phyloP scores from a whole-genome alignment of 2,113 vertebrate genomes.

The Argyrosomus japonicus region DNA sequence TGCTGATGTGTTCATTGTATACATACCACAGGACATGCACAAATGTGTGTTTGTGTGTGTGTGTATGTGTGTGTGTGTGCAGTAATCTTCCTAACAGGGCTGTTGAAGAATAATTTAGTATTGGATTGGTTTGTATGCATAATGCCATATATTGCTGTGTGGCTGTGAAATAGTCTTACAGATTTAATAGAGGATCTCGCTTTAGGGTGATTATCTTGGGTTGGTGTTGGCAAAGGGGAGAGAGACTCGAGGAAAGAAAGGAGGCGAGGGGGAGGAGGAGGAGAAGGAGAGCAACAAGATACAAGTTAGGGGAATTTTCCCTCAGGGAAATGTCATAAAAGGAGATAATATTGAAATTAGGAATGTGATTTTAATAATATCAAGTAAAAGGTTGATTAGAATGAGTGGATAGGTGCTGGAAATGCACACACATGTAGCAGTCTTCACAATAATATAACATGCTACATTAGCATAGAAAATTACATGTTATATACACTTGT shows the following conservation, averaged over 20 bases:
- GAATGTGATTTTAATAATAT: conserved; percentile 37
- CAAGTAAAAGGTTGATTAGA: conserved; percentile 17
- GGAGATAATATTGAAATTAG: conserved; percentile 24
- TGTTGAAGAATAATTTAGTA: conserved; percentile 50
- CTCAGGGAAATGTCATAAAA: conserved; percentile 37
- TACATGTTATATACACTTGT: conserved; percentile 24
- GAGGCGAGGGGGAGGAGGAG: background rate
- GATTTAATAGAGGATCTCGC: conserved; percentile 59
- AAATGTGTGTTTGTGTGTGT: conserved; percentile 13
- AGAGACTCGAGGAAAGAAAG: conserved; percentile 40
- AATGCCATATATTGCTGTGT: conserved; percentile 32
- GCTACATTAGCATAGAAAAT: too few relatives aligned
- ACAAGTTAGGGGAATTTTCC: background rate
- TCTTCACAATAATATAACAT: background rate
- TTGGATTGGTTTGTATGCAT: conserved; percentile 41
- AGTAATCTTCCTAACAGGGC: conserved; percentile 36
- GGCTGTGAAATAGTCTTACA: conserved; percentile 48
- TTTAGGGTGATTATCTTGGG: conserved; percentile 62
- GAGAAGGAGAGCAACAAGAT: conserved; percentile 5
- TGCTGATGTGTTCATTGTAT: background rate
- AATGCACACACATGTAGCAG: background rate
- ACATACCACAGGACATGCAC: background rate
- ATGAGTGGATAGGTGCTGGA: conserved; percentile 11
- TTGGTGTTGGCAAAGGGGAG: conserved; percentile 19
- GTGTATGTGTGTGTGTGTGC: conserved; percentile 3